Percentiles rank a stretch among this genome's conserved stretches.
Conservation (phyloP, 2,888 invertebrate species). For the Cataglyphis rosenhaueri region DNA sequence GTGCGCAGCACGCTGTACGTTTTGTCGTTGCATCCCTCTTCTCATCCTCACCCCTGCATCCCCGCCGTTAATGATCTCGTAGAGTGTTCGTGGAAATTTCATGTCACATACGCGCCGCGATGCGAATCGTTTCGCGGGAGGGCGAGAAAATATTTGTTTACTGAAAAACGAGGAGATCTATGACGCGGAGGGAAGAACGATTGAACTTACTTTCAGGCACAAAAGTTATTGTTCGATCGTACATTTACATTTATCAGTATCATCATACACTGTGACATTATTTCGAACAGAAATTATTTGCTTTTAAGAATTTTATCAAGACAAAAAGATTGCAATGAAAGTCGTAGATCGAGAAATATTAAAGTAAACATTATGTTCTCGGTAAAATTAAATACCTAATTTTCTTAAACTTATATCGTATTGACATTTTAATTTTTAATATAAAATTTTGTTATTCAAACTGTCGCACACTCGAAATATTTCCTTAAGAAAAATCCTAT, state of each 20-base stretch:
- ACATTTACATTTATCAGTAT: neutral
- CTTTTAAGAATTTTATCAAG: neutral
- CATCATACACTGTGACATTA: neutral
- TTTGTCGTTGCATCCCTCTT: constrained; percentile 34
- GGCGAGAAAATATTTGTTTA: constrained; percentile 17
- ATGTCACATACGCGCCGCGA: constrained; percentile 5
- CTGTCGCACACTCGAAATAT: neutral
- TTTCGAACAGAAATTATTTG: neutral
- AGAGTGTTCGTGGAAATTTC: constrained; percentile 46
- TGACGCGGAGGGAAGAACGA: neutral
- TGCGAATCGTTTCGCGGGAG: constrained; percentile 11
- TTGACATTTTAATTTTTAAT: neutral
- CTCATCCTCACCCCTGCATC: neutral
- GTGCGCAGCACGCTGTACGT: constrained; percentile 49
- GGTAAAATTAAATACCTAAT: neutral
- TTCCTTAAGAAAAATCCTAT: neutral
- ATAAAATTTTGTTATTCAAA: neutral
- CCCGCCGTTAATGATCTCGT: constrained; percentile 53
- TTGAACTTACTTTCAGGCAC: neutral
- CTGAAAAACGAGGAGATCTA: neutral
- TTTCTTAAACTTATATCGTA: neutral
- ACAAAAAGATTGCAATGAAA: neutral
- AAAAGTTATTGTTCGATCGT: neutral
- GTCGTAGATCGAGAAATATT: too few species aligned
- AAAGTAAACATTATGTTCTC: neutral